Evolutionary conservation across 2,797 vertebrate species (phyloP).

Genomic region (Pangasius mekongensis): DNA sequence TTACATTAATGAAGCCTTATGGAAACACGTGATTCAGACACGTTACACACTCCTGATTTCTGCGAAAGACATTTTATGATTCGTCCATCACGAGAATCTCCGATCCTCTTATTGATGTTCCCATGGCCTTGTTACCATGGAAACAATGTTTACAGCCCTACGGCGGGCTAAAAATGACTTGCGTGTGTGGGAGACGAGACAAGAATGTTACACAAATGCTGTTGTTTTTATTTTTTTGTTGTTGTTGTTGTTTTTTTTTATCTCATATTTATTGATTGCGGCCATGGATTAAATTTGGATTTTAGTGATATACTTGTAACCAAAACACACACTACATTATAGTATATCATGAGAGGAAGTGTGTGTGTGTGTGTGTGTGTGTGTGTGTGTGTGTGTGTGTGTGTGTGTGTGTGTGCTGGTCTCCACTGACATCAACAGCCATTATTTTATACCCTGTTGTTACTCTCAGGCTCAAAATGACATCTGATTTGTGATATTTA

Average conservation of each 20-base stretch:
- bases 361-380: conserved; percentile 6
- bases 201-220: neutral
- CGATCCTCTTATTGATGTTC: conserved; percentile 82
- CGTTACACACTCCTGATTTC: neutral
- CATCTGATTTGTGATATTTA: neutral
- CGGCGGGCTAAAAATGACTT: conserved; percentile 81
- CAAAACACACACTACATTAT: neutral
- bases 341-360: neutral
- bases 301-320: neutral
- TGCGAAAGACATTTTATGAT: conserved; percentile 48
- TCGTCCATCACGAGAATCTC: conserved; percentile 79
- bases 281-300: neutral
- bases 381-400: conserved; percentile 18
- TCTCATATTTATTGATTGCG: neutral
- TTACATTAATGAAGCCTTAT: neutral
- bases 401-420: conserved; percentile 1
- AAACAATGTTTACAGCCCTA: conserved; percentile 86
- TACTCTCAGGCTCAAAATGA: neutral
- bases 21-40: too few relatives aligned
- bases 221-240: neutral
- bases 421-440: neutral
- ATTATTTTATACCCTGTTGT: neutral
- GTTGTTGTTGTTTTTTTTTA: too few relatives aligned
- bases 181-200: conserved; percentile 49
- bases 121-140: conserved; percentile 86